Base-by-base conservation (phyloP, 2,888 invertebrate species). In the Timema podura region DNA sequence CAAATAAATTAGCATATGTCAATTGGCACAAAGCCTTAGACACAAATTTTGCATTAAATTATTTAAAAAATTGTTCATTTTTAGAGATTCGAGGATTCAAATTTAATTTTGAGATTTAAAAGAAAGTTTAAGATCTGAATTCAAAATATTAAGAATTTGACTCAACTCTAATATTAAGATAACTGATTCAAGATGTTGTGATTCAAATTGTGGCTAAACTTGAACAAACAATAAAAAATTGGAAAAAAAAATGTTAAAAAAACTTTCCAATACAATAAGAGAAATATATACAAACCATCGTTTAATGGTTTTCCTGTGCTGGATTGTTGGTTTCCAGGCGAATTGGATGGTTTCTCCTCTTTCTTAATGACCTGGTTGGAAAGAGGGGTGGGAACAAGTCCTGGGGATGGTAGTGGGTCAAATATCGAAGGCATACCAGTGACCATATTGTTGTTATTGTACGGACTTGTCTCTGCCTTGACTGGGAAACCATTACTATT, bases 371-470 rank as follows among this genome's bases (percentile, higher is more conserved):
- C 78, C n/a, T 85, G 81, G 80, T 81, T 79, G 76, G 77, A 82
- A 73, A 80, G 82, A 73, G 80, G 81, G 78, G 82, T 82, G 16
- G 79, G 78, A 81, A 78, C 47, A 78, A 76, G 47, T 49, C 79
- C 80, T 45, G 79, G 79, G 15, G 82, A 72, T 49, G 87, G 86
- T 59, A 87, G 76, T 0, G 89, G 87, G 76, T 89, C 89, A 76
- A 89, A 89, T 75, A 90, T 88, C 16, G 89, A 89, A 0, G 86
- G 81, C 71, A 88, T 86, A 0, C 85, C 83, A 77, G 84, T 82
- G 72, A 82, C 82, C 78, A 85, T 82, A 6, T 83, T 82, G 16
- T 81, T 80, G 79, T 73, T 79, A n/a, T 67, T 68, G 48, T 70
- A 70, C 6, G 59, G 54, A 48, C 47, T 48, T 57, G 66, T 46